A percentile compares a stretch with the other conserved stretches of the same genome.
Conservation (phyloP, 2,113 vertebrate species). For the Mus spicilegus region DNA sequence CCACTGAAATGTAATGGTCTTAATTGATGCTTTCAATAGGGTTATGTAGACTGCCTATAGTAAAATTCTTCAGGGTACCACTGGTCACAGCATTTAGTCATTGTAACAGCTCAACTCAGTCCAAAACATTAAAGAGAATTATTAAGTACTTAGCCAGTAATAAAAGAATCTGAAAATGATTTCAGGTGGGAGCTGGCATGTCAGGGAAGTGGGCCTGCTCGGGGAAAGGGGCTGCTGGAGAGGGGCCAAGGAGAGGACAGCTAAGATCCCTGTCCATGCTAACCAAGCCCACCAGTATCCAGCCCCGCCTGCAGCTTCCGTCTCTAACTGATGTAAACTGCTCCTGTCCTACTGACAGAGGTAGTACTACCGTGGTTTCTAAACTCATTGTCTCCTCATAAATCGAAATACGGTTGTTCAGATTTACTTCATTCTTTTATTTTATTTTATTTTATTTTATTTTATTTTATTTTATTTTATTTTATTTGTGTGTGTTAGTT, state of each 20-base stretch:
- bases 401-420: background rate
- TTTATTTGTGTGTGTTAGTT: background rate
- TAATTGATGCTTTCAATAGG: conserved; percentile 45
- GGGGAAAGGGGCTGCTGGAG: background rate
- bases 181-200: background rate
- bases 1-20: conserved; percentile 48
- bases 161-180: conserved; percentile 27
- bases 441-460: background rate
- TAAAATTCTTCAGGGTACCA: background rate
- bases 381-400: background rate
- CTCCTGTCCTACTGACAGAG: fast-evolving
- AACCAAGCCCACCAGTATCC: background rate
- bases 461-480: background rate
- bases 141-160: conserved; percentile 35
- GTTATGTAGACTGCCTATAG: conserved; percentile 21
- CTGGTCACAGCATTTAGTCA: background rate
- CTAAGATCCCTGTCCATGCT: background rate
- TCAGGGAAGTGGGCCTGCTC: background rate
- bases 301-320: background rate
- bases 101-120: conserved; percentile 45
- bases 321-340: too few relatives aligned
- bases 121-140: conserved; percentile 41
- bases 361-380: background rate
- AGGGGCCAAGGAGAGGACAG: background rate
- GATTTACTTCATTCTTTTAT: background rate